A percentile compares a stretch with the other conserved stretches of the same genome.
Evolutionary conservation across 2,797 vertebrate species (phyloP).

Genomic region (Xenops minutus): DNA sequence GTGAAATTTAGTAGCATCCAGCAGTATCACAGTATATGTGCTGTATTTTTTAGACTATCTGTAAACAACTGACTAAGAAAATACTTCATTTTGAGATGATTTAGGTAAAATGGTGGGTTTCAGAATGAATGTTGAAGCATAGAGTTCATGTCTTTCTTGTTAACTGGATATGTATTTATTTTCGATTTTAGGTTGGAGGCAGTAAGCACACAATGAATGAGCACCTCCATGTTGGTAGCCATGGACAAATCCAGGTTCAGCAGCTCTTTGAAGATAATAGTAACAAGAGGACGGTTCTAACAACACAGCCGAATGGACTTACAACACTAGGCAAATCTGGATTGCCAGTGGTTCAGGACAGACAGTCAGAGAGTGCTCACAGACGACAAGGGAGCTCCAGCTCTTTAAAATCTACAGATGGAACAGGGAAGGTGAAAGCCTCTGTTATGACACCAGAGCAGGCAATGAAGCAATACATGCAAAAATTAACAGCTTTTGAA

Average conservation of each 20-base stretch:
- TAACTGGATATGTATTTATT: conserved; percentile 60
- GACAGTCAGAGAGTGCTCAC: conserved; percentile 82
- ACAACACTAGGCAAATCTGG: conserved; percentile 82
- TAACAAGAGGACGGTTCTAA: conserved; percentile 91
- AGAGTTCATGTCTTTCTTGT: neutral
- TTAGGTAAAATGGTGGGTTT: neutral
- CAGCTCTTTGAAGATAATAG: conserved; percentile 95
- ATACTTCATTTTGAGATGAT: neutral
- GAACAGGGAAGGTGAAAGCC: conserved; percentile 83
- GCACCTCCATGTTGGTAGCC: conserved; percentile 83
- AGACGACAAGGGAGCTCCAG: conserved; percentile 87
- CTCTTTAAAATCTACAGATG: conserved; percentile 88
- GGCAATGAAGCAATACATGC: conserved; percentile 98
- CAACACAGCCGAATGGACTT: conserved; percentile 94
- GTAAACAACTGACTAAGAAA: neutral
- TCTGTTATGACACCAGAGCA: conserved; percentile 85
- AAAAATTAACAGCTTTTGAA: conserved; percentile 92
- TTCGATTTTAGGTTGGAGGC: conserved; percentile 83
- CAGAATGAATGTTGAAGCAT: neutral
- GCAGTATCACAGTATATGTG: neutral
- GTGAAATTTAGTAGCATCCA: neutral
- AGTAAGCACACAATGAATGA: conserved; percentile 92
- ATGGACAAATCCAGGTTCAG: conserved; percentile 89
- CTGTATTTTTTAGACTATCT: neutral
- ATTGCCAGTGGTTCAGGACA: conserved; percentile 82